A percentile compares a stretch with the other conserved stretches of the same genome.
Conservation (phyloP, 2,888 invertebrate genomes). For the Ophioninae sp. region DNA sequence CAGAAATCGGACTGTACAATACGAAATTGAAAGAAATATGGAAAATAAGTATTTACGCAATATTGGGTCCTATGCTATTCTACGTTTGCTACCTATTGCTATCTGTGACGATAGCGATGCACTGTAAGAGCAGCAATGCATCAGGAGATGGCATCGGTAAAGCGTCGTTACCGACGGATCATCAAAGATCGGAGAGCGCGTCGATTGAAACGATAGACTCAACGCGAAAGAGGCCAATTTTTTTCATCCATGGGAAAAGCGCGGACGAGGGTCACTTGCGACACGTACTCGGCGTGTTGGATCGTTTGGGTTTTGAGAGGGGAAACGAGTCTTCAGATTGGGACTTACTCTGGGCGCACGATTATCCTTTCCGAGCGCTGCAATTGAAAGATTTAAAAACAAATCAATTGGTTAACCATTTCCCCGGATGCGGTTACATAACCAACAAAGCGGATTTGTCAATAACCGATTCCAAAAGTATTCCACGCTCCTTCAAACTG, state of each 20-base stretch:
- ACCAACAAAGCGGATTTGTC: slow-evolving; percentile 96
- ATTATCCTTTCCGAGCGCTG: slow-evolving; percentile 90
- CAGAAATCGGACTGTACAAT: slow-evolving; percentile 61
- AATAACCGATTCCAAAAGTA: slow-evolving; percentile 88
- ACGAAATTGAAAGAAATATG: slow-evolving; percentile 72
- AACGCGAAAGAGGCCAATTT: slow-evolving; percentile 77
- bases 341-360: slow-evolving; percentile 96
- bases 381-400: slow-evolving; percentile 84
- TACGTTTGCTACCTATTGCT: slow-evolving; percentile 67
- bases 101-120: slow-evolving; percentile 37
- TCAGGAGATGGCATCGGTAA: slow-evolving; percentile 9
- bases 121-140: background rate
- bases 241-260: slow-evolving; percentile 84
- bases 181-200: background rate
- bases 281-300: slow-evolving; percentile 91
- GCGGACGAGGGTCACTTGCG: slow-evolving; percentile 86
- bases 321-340: slow-evolving; percentile 85
- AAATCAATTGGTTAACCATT: slow-evolving; percentile 94
- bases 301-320: slow-evolving; percentile 88
- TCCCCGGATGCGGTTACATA: slow-evolving; percentile 96
- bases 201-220: background rate
- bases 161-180: background rate
- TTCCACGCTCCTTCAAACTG: slow-evolving; percentile 94
- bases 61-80: slow-evolving; percentile 68
- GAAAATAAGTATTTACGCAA: slow-evolving; percentile 69